A percentile compares a stretch with the other conserved stretches of the same genome.
Conservation (phyloP, 2,113 vertebrate species). For the Chinchilla lanigera region DNA sequence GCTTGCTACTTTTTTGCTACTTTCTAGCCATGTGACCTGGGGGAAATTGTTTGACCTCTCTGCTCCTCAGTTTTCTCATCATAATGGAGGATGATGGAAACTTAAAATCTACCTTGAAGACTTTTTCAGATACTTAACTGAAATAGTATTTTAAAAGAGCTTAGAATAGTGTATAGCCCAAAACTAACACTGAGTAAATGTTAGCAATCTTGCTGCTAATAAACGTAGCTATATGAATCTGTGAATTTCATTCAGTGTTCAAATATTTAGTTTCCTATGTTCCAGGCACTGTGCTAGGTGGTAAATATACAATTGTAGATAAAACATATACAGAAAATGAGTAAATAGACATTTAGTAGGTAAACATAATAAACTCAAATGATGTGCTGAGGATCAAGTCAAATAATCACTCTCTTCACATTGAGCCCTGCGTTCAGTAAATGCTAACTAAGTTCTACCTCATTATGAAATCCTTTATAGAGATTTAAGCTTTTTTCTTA, state of each 20-base stretch:
- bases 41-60: slow-evolving; percentile 6
- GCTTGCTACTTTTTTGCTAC: background rate
- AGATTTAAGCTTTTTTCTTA: background rate
- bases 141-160: background rate
- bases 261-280: slow-evolving; percentile 20
- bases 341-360: background rate
- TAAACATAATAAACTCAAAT: background rate
- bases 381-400: background rate
- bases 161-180: background rate
- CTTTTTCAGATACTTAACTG: slow-evolving; percentile 14
- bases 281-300: background rate
- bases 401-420: slow-evolving; percentile 11
- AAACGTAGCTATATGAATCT: background rate
- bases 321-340: background rate
- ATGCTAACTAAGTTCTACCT: slow-evolving; percentile 19
- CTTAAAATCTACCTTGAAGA: background rate
- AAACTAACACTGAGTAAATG: background rate
- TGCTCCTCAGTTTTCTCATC: slow-evolving; percentile 34
- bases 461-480: background rate
- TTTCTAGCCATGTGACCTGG: background rate
- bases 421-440: background rate
- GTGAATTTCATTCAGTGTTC: background rate
- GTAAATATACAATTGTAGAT: background rate
- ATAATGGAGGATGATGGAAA: background rate
- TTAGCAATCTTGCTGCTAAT: background rate